These are phyloP conservation scores for Drosophila ezoana DNA, from an alignment of 2,888 invertebrate species.

Conservation along the genomic window DNA sequence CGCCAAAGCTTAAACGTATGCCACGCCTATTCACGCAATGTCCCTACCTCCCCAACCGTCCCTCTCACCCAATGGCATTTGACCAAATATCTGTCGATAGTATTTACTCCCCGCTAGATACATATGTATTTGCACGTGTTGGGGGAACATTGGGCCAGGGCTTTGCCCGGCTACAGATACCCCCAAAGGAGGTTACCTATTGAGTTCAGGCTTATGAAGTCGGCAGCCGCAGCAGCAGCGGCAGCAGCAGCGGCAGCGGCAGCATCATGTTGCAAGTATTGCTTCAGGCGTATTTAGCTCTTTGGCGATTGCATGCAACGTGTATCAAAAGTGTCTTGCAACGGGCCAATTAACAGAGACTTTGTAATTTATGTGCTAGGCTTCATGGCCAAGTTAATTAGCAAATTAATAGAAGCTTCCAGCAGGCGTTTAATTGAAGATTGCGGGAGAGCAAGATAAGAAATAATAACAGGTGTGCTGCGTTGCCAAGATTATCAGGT, in stretches of 20 bases:
- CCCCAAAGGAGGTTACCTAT: slow-evolving; percentile 29
- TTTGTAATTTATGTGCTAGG: slow-evolving; percentile 23
- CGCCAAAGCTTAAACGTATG: slow-evolving; percentile 36
- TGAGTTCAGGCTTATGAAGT: slow-evolving; percentile 22
- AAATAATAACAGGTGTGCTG: background rate
- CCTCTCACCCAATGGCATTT: slow-evolving; percentile 46
- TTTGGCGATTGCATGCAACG: slow-evolving; percentile 13
- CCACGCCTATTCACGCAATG: slow-evolving; percentile 42
- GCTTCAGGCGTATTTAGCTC: slow-evolving; percentile 7
- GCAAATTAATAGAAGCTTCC: slow-evolving; percentile 42
- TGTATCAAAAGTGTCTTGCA: slow-evolving; percentile 33
- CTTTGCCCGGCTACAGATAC: slow-evolving; percentile 11
- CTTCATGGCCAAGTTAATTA: slow-evolving; percentile 46
- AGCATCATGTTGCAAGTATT: slow-evolving; percentile 3
- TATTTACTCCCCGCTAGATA: slow-evolving; percentile 11
- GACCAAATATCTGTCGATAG: slow-evolving; percentile 46
- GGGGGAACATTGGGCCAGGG: slow-evolving; percentile 9
- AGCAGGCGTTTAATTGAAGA: slow-evolving; percentile 7
- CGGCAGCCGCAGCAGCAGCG: slow-evolving; percentile 3
- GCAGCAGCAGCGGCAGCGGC: background rate
- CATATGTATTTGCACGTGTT: slow-evolving; percentile 14
- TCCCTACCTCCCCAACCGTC: background rate
- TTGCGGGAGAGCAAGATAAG: slow-evolving; percentile 10
- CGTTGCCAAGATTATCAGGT: too few relatives aligned
- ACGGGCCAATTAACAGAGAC: slow-evolving; percentile 34